Percentiles rank a stretch among this genome's conserved stretches.
These are phyloP conservation scores for Melanchra persicariae DNA, from an alignment of 2,888 invertebrate species.

Conservation along the genomic window DNA sequence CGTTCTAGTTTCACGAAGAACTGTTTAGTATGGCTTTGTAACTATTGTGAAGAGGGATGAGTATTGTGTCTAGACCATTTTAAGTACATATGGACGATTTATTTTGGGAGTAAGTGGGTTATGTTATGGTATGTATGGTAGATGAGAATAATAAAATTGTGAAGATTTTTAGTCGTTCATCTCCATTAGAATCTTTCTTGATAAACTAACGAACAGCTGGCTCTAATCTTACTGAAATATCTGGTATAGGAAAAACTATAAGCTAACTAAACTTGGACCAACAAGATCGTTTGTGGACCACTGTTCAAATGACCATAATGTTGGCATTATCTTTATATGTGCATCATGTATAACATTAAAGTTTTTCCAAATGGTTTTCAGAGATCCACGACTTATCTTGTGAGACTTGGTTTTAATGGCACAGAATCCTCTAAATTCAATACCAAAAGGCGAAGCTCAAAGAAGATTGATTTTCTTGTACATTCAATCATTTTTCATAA, in stretches of 20 bases:
- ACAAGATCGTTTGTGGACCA: no score
- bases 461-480: constrained; percentile 40
- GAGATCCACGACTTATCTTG: no score
- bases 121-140: not conserved
- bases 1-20: constrained; percentile 41
- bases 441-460: constrained; percentile 4
- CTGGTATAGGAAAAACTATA: no score
- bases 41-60: not conserved
- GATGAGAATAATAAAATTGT: not conserved
- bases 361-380: no score
- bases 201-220: no score
- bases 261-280: no score
- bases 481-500: constrained; percentile 35
- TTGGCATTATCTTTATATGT: no score
- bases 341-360: not conserved
- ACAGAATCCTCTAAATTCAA: constrained; percentile 13
- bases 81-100: not conserved
- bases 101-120: not conserved
- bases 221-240: no score
- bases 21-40: constrained; percentile 39
- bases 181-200: no score
- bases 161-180: not conserved
- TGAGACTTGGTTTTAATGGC: not conserved
- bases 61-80: constrained; percentile 7
- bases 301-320: no score